Evolutionary conservation across 2,888 invertebrate species (phyloP).

Genomic region (Lepeophtheirus nordmannii): DNA sequence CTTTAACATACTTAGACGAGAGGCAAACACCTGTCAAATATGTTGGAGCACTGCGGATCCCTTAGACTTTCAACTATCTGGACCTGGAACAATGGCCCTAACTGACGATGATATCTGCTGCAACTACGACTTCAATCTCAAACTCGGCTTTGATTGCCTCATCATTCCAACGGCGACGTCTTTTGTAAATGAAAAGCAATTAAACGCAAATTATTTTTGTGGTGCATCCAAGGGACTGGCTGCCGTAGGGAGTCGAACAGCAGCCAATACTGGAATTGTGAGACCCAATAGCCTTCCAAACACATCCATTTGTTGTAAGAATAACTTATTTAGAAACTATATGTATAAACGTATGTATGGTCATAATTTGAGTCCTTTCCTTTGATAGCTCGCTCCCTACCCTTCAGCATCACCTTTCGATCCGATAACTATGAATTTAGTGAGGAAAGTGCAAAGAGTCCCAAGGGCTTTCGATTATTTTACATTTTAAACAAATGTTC

Average conservation of each 20-base stretch:
- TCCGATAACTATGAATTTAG: constrained; percentile 13
- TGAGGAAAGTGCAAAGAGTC: neutral
- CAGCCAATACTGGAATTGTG: neutral
- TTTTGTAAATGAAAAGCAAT: neutral
- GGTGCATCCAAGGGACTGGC: constrained; percentile 11
- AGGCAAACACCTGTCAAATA: constrained; percentile 10
- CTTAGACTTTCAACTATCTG: constrained; percentile 6
- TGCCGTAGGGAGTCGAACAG: neutral
- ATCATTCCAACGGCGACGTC: neutral
- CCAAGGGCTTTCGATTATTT: constrained; percentile 10
- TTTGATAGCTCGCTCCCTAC: neutral
- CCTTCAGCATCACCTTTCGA: neutral
- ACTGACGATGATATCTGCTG: constrained; percentile 13
- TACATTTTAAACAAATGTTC: neutral
- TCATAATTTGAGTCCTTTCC: neutral
- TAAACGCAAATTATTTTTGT: constrained; percentile 12
- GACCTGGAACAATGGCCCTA: constrained; percentile 1
- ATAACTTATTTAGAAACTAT: neutral
- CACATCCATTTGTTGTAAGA: constrained; percentile 1
- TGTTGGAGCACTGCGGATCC: constrained; percentile 9
- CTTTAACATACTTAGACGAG: neutral
- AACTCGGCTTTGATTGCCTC: constrained; percentile 5
- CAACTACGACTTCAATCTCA: neutral
- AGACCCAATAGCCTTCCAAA: no score
- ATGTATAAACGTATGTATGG: neutral